Base-by-base conservation (phyloP, 30 jellyfish, hydroid and myxozoan species). In the Chrysaora quinquecirrha region DNA sequence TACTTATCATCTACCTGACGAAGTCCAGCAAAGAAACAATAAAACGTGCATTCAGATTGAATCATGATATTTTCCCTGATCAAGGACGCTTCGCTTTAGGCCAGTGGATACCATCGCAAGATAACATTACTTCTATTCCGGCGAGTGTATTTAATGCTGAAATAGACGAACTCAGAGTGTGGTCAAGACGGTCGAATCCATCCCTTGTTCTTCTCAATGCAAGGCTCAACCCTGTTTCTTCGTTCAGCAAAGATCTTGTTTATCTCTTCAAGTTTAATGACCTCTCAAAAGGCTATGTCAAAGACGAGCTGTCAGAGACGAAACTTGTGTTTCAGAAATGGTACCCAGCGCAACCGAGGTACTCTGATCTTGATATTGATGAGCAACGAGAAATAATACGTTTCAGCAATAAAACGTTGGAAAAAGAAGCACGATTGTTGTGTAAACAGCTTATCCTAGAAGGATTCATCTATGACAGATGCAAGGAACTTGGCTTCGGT, bases 131-230 rank as follows among this genome's bases (percentile, higher is more conserved):
- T 0, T 32, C 30, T 27, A 25, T 34, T 4, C 95, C 95, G 3
- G 31, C 62, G 52, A 84, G 87, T 49, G 31, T 61, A 12, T 74
- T 84, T 64, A 38, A 84, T 74, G 95, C 95, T 18, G 71, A 84
- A 23, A 25, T 84, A 23, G 95, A 84, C 21, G 95, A 84, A 48
- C 35, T 84, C 21, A 49, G 87, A 30, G 73, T 84, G 70, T 71
- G 87, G 87, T 71, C 83, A 1, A 74, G 95, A 64, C 47, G 87
- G 38, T 84, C 95, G 22, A 84, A 84, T 63, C 95, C 95, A 22
- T 84, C 95, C 30, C 46, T 84, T 30, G 48, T 84, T 66, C 25
- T 30, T 25, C 76, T 71, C 22, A 60, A 74, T 34, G 50, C 76
- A 25, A 62, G 48, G 7, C 30, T 84, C 20, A 73, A 84, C 65